Base-by-base conservation (phyloP, 2,888 invertebrate species). In the Nomada ferruginata region DNA sequence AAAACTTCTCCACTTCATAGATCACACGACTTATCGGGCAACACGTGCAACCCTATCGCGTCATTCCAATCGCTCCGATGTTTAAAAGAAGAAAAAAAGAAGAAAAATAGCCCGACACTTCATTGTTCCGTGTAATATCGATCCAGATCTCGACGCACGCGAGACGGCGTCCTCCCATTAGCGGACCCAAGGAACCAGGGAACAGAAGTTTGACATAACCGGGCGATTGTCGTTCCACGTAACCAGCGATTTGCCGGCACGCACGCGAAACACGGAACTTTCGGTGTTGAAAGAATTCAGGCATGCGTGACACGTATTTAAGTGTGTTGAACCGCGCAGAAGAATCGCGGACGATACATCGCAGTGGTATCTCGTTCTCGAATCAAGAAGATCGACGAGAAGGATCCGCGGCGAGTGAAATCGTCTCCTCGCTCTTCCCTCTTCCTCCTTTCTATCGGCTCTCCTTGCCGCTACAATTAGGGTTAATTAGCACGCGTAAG, bases 401-500 rank as follows among this genome's bases (percentile, higher is more conserved):
- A 79, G 74, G 73, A 83, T 77, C 68, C 77, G 57, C 71, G 66
- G 4, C 77, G 85, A 79, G 87, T 87, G 87, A 87, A 87, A 87
- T 87, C 86, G 81, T 59, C 61, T 61, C 50, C 42, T 55, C 50
- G 29, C 42, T 15, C 42, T 23, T 36, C 63, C 50, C 42, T 26
- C 66, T 20, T 26, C n/a, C 23, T 55, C 61, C 52, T 36, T 63
- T 60, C 47, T 57, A n/a, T 52, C 76, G 47, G 52, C 57, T 52
- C 57, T 57, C 52, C 26, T 20, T 18, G 15, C 26, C 18, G 73
- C 52, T 29, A 81, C 87, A 88, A 88, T 88, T 88, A 88, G 78
- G 86, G 87, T 85, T 91, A 91, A 91, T 91, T 91, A 91, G 90
- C 88, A 89, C 86, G 87, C 90, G 86, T 84, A 88, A 88, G 89